A percentile compares a stretch with the other conserved stretches of the same genome.
Conservation (phyloP, 92 coral and sea anemone genomes). For the Pocillopora grandis region DNA sequence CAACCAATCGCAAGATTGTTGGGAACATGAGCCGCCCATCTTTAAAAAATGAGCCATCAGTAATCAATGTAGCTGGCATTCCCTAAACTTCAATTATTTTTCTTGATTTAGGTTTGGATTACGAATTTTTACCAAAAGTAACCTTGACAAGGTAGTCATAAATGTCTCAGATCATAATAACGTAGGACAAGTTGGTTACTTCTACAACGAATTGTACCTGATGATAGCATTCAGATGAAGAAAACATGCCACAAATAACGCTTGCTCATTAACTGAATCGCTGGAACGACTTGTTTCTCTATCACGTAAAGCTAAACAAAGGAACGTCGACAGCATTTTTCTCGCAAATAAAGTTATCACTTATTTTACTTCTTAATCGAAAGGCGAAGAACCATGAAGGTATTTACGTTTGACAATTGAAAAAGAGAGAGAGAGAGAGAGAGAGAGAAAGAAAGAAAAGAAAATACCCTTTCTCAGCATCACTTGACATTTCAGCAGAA, state of each 20-base stretch:
- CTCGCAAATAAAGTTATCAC: no score
- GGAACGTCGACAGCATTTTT: background rate
- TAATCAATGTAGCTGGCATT: no score
- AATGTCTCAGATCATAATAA: background rate
- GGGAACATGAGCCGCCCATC: no score
- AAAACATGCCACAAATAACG: background rate
- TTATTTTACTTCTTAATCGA: no score
- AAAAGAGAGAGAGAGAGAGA: background rate
- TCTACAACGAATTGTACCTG: background rate
- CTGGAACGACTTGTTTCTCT: background rate
- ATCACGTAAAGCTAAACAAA: background rate
- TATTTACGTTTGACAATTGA: background rate
- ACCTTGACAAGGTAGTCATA: no score
- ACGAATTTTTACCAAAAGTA: no score
- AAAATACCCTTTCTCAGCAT: conserved; percentile 30
- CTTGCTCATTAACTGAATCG: background rate
- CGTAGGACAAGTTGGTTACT: background rate
- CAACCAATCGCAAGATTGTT: no score
- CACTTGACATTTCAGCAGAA: background rate
- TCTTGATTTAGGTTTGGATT: no score
- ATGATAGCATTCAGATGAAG: background rate
- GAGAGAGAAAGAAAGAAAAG: background rate
- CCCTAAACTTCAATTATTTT: no score
- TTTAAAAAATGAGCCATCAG: no score
- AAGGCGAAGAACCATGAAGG: no score